Base-by-base conservation (phyloP, 2,113 vertebrate genomes). In the Calcarius ornatus region DNA sequence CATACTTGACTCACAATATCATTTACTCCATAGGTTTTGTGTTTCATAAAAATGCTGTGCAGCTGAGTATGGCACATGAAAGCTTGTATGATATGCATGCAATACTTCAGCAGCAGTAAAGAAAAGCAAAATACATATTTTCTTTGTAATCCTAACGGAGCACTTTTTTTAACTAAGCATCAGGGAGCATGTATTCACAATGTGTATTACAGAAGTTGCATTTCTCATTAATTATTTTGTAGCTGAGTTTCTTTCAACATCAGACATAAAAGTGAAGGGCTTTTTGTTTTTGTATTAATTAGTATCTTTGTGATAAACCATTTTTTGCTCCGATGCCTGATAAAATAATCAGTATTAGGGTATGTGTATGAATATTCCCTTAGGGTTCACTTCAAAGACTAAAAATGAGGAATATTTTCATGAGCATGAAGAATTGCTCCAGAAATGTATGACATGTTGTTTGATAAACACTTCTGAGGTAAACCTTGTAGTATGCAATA, bases 221-320 rank as follows among this genome's bases (percentile, higher is more conserved):
- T 75, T 96, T 89, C 65, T 66, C 61, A 89, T 91, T 97, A 95
- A 92, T 96, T 95, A 80, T 91, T 95, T 91, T 86, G 91, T 96
- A 94, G 83, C 86, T 31, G 73, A 82, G 64, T 84, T 80, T 78
- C 90, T 96, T 95, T 93, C 78, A 83, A 77, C 71, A 91, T 90
- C 83, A 88, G 64, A 94, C 92, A 88, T 95, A 91, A 96, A 97
- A 96, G 82, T 76, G 56, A 91, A 94, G 40, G 50, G 71, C 54
- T 94, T 96, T 95, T 94, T 96, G 86, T 31, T 94, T 97, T 86
- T 90, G 59, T 78, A 70, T 93, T 96, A 96, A 96, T 97, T 95
- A 70, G 50, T 80, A 68, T 90, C 92, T 96, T 90, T 96, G 84
- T 95, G 94, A 90, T 96, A 92, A 95, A 94, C 64, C 66, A 77